Conservation (phyloP, 2,113 vertebrate species). For the Lepisosteus oculatus region DNA sequence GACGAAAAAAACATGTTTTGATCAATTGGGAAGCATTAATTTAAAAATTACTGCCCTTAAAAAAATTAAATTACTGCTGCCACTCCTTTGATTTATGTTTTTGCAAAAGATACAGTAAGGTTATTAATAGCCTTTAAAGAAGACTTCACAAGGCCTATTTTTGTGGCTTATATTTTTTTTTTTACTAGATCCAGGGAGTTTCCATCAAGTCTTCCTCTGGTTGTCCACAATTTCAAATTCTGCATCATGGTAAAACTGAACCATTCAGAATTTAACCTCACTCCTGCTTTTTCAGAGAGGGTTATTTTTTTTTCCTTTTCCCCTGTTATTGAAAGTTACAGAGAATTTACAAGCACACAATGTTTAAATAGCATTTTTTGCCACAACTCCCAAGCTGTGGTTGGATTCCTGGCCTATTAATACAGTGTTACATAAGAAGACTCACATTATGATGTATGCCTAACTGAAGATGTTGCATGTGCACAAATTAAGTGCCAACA, state of each 20-base stretch:
- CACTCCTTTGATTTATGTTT: too few species aligned
- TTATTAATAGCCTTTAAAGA: too few species aligned
- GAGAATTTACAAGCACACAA: neutral
- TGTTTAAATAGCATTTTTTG: neutral
- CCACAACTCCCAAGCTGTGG: neutral
- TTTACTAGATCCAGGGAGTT: slow-evolving; percentile 3
- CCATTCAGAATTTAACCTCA: neutral
- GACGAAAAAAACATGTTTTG: too few species aligned
- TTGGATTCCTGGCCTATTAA: neutral
- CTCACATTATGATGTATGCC: neutral
- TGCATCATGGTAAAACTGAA: neutral
- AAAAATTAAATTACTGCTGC: too few species aligned
- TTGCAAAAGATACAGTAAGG: too few species aligned
- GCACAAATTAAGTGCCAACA: too few species aligned
- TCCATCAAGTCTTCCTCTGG: neutral
- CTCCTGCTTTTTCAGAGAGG: neutral
- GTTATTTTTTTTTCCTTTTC: neutral
- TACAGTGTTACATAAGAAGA: neutral
- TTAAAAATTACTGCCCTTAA: too few species aligned
- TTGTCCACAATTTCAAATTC: neutral
- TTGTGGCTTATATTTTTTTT: neutral
- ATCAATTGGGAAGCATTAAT: too few species aligned
- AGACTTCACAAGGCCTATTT: too few species aligned
- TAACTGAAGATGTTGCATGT: too few species aligned
- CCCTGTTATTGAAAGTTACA: neutral